Evolutionary conservation across 2,113 vertebrate genomes (phyloP), one percentile per base, ranked within the genome.

Genomic region (Menidia beryllina): DNA sequence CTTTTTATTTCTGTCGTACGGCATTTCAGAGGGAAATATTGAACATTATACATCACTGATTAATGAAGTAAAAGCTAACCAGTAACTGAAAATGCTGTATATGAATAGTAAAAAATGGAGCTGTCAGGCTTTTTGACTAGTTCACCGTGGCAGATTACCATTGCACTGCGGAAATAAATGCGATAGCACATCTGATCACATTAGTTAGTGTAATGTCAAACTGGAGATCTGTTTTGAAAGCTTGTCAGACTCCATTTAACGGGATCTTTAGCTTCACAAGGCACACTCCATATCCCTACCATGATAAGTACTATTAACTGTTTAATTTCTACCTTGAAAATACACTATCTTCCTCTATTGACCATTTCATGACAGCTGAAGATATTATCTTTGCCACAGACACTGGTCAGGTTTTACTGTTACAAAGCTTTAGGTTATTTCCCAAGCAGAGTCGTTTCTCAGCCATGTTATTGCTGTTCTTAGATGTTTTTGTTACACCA

Each of bases 401-500:
- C 23, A 48, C 41, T 27, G 34, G 8, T 47, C 21, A 52, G 21
- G 62, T 63, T 52, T 79, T 39, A 20, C 11, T 61, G 70, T 78
- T 52, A 69, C 38, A 69, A 50, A 62, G 13, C 66, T 67, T 56
- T 7, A 56, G 41, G 64, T 82, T 69, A 30, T 85, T 88, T 78
- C 49, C 65, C 17, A 24, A 75, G 39, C 23, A 53, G 26, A 36
- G 57, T 51, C 39, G 55, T 63, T 57, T 62, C 54, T 81, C 23
- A 69, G 72, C 71, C 23, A 82, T 82, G 81, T 86, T 68, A 68
- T 63, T 64, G 75, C 71, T 8, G 59, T 34, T 34, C 10, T 34
- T 34, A 34, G 66, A 81, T 71, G 60, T 84, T 86, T 77, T 77
- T 69, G 75, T 78, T 79, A 74, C 49, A 64, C 68, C 36, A 61